These are phyloP conservation scores for Bergia puertoricense DNA, from an alignment of 92 coral and sea anemone species.

Conservation along the genomic window DNA sequence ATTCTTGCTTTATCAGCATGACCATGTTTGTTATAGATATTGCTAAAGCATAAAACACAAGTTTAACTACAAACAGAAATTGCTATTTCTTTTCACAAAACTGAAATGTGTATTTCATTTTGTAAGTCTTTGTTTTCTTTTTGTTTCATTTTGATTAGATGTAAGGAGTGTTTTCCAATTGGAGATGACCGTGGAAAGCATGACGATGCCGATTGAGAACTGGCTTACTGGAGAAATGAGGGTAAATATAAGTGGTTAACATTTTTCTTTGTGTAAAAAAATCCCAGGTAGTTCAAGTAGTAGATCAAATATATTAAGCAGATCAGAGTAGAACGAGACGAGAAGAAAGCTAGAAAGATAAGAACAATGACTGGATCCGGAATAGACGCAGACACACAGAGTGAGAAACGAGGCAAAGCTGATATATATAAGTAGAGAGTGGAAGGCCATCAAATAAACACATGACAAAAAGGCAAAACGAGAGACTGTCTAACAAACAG, in stretches of 20 bases:
- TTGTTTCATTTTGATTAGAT: background rate
- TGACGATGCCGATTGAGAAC: conserved; percentile 45
- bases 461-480: background rate
- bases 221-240: conserved; percentile 51
- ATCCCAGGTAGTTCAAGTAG: too few relatives aligned
- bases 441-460: background rate
- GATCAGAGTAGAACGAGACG: too few relatives aligned
- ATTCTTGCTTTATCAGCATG: too few relatives aligned
- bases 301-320: too few relatives aligned
- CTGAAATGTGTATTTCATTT: background rate
- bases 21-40: too few relatives aligned
- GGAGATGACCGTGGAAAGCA: conserved; percentile 37
- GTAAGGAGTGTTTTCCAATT: conserved; percentile 7
- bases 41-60: too few relatives aligned
- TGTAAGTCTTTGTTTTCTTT: background rate
- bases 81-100: background rate
- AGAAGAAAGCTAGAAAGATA: too few relatives aligned
- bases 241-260: conserved; percentile 16
- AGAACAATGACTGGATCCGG: too few relatives aligned
- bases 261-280: background rate
- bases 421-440: background rate
- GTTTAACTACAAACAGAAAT: too few relatives aligned
- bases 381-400: too few relatives aligned
- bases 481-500: background rate
- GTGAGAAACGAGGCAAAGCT: too few relatives aligned